Evolutionary conservation across 37 sponge, comb jelly and placozoan species (phyloP).

Genomic region (Amphimedon queenslandica): DNA sequence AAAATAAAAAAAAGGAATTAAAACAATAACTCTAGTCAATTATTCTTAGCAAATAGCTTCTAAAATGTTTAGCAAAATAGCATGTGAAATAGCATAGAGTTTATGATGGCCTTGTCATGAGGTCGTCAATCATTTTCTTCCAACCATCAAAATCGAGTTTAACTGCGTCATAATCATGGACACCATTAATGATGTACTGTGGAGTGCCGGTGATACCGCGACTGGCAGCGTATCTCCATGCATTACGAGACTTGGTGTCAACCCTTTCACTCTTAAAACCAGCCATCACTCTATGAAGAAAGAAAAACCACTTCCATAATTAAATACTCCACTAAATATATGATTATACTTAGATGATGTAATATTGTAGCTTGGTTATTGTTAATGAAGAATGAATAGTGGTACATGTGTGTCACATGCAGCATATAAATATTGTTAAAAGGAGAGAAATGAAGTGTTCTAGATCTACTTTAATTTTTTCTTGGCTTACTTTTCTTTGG

Average conservation of each 20-base stretch:
- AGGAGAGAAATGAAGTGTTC: not conserved
- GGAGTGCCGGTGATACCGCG: slow-evolving; percentile 53
- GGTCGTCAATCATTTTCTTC: slow-evolving; percentile 18
- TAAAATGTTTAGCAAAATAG: too few species aligned
- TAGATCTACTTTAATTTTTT: not conserved
- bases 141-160: slow-evolving; percentile 13
- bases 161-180: slow-evolving; percentile 22
- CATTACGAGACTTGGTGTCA: slow-evolving; percentile 24
- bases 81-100: not conserved
- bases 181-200: slow-evolving; percentile 57
- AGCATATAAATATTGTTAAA: not conserved
- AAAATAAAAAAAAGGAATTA: not conserved
- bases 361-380: too few species aligned
- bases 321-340: not conserved
- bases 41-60: not conserved
- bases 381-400: too few species aligned
- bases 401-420: too few species aligned
- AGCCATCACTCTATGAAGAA: slow-evolving; percentile 19
- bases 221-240: slow-evolving; percentile 51
- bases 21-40: not conserved
- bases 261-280: slow-evolving; percentile 31
- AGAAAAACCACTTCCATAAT: not conserved
- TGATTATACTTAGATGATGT: not conserved
- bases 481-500: too few species aligned
- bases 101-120: not conserved